Conservation (phyloP, 2,113 vertebrate species). For the Carollia perspicillata region DNA sequence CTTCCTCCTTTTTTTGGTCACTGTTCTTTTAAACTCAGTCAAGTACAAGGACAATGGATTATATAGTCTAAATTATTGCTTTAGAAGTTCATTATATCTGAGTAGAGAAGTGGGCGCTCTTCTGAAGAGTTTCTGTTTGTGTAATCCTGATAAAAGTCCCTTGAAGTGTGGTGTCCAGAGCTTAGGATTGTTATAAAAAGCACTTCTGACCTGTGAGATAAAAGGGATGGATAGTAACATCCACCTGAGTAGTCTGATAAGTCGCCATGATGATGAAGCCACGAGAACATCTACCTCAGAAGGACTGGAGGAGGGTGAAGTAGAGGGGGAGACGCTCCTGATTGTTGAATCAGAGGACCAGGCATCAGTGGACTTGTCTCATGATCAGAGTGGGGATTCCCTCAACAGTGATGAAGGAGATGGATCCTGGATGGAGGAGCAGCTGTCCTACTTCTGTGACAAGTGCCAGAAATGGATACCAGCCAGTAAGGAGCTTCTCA, state of each 20-base stretch:
- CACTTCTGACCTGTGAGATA: neutral
- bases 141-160: neutral
- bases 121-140: constrained; percentile 18
- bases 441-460: constrained; percentile 94
- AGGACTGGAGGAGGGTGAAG: constrained; percentile 96
- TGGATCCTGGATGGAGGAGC: constrained; percentile 91
- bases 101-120: neutral
- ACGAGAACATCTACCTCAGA: constrained; percentile 91
- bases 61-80: neutral
- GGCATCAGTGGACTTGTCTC: constrained; percentile 94
- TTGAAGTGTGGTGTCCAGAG: neutral
- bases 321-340: constrained; percentile 96
- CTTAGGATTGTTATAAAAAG: neutral
- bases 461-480: constrained; percentile 98
- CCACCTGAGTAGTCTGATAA: constrained; percentile 83
- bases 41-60: constrained; percentile 7
- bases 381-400: constrained; percentile 97
- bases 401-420: constrained; percentile 95
- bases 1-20: neutral
- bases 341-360: constrained; percentile 97
- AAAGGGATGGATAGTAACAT: constrained; percentile 88
- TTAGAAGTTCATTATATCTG: neutral
- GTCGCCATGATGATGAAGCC: constrained; percentile 88
- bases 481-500: constrained; percentile 85
- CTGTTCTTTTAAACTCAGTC: constrained; percentile 23